A percentile compares a stretch with the other conserved stretches of the same genome.
Conservation (phyloP, 2,797 vertebrate species). For the Poecilia picta region DNA sequence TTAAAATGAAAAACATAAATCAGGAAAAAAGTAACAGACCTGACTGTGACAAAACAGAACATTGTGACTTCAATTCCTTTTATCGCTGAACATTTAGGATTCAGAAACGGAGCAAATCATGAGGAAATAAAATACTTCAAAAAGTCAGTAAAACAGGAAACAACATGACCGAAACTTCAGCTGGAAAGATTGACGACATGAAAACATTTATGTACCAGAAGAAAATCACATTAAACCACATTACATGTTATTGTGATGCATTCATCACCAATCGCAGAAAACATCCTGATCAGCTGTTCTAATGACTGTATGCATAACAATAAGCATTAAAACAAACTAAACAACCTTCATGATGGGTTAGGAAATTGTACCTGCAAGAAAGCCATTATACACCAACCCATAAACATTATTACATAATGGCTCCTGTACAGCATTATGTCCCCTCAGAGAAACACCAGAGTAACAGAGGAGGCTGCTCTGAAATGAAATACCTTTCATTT, state of each 20-base stretch:
- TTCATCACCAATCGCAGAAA: neutral
- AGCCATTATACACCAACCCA: neutral
- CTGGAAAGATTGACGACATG: neutral
- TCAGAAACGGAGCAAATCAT: neutral
- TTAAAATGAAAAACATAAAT: neutral
- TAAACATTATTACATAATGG: conserved; percentile 1
- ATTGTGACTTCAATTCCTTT: neutral
- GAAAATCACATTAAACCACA: too few relatives aligned
- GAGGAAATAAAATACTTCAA: neutral
- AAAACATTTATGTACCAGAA: neutral
- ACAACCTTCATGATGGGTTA: neutral
- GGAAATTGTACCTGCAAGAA: neutral
- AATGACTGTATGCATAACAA: neutral
- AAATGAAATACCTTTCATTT: neutral
- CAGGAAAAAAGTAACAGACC: neutral
- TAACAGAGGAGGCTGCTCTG: neutral
- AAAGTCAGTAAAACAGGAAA: neutral
- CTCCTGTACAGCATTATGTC: neutral
- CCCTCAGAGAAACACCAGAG: neutral
- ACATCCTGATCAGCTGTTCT: neutral
- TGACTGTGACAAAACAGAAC: neutral
- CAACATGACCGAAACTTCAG: neutral
- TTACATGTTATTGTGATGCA: neutral
- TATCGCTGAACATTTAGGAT: neutral
- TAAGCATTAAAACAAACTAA: neutral